Conservation (phyloP, 2,797 vertebrate genomes). For the Sarcoramphus papa region DNA sequence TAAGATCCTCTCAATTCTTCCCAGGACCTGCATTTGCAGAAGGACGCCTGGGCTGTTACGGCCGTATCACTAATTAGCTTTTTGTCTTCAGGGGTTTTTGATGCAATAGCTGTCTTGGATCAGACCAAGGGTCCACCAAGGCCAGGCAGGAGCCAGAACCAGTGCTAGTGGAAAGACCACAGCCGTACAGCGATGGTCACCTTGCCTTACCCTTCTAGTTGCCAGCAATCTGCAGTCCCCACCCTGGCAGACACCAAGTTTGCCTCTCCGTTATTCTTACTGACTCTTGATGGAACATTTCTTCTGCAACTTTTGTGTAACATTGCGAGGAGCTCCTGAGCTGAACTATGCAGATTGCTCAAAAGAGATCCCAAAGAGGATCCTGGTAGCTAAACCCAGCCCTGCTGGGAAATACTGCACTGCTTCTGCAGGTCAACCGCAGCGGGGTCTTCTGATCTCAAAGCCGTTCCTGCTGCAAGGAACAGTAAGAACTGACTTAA, state of each 20-base stretch:
- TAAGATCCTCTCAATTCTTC: neutral
- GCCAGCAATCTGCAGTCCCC: neutral
- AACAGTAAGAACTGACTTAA: neutral
- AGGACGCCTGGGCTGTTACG: neutral
- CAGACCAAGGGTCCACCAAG: neutral
- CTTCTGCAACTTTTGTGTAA: neutral
- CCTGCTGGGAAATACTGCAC: neutral
- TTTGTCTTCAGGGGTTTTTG: neutral
- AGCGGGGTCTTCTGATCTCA: fast-evolving
- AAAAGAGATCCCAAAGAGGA: neutral
- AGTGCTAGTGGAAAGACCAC: neutral
- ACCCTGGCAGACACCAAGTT: neutral
- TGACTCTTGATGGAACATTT: neutral
- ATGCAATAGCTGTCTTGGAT: neutral
- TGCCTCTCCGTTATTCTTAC: fast-evolving
- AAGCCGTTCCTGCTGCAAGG: neutral
- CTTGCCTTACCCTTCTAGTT: neutral
- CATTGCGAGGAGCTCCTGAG: neutral
- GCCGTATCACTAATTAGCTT: neutral
- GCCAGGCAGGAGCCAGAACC: neutral
- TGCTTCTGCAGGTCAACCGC: neutral
- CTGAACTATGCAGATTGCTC: neutral
- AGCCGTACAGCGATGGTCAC: fast-evolving
- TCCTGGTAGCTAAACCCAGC: neutral
- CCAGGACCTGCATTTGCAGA: neutral